phyloP scores from a whole-genome alignment of 2,113 vertebrate species.

The Microtus ochrogaster region DNA sequence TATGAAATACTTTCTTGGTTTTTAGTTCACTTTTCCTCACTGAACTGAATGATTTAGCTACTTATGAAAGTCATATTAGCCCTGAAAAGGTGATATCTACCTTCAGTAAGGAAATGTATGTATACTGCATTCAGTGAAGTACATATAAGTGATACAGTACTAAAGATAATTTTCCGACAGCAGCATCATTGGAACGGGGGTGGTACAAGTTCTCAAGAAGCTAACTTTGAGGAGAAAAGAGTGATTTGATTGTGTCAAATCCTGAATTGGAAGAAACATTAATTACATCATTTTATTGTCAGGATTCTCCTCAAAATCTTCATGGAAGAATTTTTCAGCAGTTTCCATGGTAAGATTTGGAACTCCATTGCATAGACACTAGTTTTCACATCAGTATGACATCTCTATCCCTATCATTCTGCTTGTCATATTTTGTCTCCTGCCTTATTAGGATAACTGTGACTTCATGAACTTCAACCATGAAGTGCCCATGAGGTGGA shows the following conservation, averaged over 20 bases:
- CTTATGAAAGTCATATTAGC: not conserved
- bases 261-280: slow-evolving; percentile 29
- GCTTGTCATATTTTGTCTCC: not conserved
- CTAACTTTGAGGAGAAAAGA: not conserved
- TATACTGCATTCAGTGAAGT: not conserved
- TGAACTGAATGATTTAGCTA: not conserved
- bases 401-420: not conserved
- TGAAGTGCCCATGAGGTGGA: not conserved
- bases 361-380: not conserved
- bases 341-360: slow-evolving; percentile 34
- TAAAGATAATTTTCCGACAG: slow-evolving; percentile 19
- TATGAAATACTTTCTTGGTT: not conserved
- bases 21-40: not conserved
- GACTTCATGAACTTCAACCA: not conserved
- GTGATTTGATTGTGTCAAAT: slow-evolving; percentile 13
- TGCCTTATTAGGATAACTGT: not conserved
- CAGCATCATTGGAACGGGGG: not conserved
- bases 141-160: not conserved
- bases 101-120: not conserved
- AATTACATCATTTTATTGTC: not conserved
- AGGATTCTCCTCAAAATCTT: slow-evolving; percentile 21
- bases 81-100: not conserved
- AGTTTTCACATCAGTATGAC: slow-evolving; percentile 11
- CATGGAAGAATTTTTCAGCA: slow-evolving; percentile 12
- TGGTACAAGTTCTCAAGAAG: slow-evolving; percentile 38